Base-by-base conservation (phyloP, 2,113 vertebrate species). In the Sylvia atricapilla region DNA sequence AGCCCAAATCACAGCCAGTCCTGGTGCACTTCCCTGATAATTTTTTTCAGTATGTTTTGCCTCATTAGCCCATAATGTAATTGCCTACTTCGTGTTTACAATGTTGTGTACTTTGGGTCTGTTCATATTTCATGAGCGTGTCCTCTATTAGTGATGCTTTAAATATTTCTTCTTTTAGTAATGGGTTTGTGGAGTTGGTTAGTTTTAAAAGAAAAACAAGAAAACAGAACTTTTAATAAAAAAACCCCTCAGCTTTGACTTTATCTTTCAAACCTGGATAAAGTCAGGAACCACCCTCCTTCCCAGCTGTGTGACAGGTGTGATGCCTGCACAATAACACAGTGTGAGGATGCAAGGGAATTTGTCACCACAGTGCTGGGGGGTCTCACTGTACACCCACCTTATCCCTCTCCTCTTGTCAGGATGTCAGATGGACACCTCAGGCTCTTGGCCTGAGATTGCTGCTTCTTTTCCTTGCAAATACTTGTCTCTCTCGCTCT, bases 61-160 rank as follows among this genome's bases (percentile, higher is more conserved):
- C 63, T 97, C 85, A 84, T 95, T 93, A 96, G 87, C 41, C 76
- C 14, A 5, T 84, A 90, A 78, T 90, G 44, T 77, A 84, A 87
- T 96, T 94, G 64, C 80, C 77, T 84, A 15, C 31, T 96, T 90
- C 1, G 4, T 80, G 79, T 86, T 91, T 93, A 52, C 52, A 68
- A 4, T 11, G 46, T 46, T 72, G 46, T 70, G 73, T 78, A 30
- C 66, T 83, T 95, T 87, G 41, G 16, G 15, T 86, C 50, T 79
- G 79, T 49, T 95, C 10, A 5, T 74, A 25, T 75, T 93, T 80
- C 66, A 77, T 94, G 52, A 93, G 20, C 2, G 1, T 69, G 47
- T 70, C 60, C 23, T 68, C 67, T 3, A 0, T 88, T 87, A 53
- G 24, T 31, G 41, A 53, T 85, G 37, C 59, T 89, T 72, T 82